Conservation (phyloP, 2,888 invertebrate genomes). For the Eupithecia tripunctaria region DNA sequence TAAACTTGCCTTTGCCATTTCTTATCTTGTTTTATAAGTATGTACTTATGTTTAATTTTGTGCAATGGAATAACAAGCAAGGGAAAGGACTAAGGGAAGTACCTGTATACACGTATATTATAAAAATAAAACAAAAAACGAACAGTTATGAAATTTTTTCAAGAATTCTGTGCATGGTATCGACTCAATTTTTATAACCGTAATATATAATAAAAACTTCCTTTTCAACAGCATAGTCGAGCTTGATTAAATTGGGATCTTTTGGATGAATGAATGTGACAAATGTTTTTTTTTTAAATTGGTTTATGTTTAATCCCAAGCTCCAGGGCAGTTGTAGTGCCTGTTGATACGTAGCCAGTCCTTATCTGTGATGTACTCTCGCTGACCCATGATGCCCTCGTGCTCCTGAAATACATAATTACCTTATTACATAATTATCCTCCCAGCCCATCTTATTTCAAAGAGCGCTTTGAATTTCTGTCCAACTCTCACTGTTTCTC, state of each 20-base stretch:
- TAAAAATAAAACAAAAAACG: neutral
- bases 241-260: neutral
- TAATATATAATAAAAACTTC: neutral
- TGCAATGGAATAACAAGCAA: no score
- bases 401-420: constrained; percentile 59
- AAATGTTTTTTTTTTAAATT: neutral
- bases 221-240: neutral
- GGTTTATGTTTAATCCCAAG: constrained; percentile 62
- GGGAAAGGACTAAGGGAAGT: no score
- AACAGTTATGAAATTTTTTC: neutral
- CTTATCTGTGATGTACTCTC: constrained; percentile 73
- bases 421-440: no score
- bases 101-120: no score
- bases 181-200: neutral
- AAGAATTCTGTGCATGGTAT: neutral
- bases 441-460: no score
- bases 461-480: no score
- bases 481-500: no score
- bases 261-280: neutral
- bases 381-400: constrained; percentile 78
- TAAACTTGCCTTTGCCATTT: no score
- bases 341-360: constrained; percentile 80
- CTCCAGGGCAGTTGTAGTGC: constrained; percentile 78
- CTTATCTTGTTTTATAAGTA: no score
- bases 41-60: no score